Evolutionary conservation across 1,140 invertebrate genomes (phyloP).

Genomic region (Bacillus rossius): DNA sequence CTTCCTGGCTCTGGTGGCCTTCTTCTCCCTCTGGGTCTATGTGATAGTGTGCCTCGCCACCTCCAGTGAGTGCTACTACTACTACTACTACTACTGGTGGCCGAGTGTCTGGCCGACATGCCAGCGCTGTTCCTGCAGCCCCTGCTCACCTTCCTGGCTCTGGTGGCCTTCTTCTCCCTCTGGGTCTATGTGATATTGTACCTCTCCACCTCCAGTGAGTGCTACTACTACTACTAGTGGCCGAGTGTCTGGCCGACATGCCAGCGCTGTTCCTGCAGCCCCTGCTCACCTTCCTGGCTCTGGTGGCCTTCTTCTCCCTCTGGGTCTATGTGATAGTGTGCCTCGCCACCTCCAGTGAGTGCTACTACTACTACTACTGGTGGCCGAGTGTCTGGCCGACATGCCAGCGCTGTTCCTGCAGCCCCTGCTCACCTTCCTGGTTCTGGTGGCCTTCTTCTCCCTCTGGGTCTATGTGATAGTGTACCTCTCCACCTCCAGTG

Average conservation of each 20-base stretch:
- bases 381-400: no score
- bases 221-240: no score
- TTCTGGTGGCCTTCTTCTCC: slow-evolving; percentile 69
- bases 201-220: slow-evolving; percentile 65
- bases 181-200: slow-evolving; percentile 76
- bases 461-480: slow-evolving; percentile 81
- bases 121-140: slow-evolving; percentile 86
- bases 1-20: slow-evolving; percentile 68
- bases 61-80: slow-evolving; percentile 62
- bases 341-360: slow-evolving; percentile 65
- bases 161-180: slow-evolving; percentile 74
- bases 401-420: slow-evolving; percentile 84
- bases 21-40: slow-evolving; percentile 80
- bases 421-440: slow-evolving; percentile 78
- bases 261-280: slow-evolving; percentile 86
- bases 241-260: no score
- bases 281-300: slow-evolving; percentile 72
- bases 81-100: no score
- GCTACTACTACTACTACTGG: no score
- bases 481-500: slow-evolving; percentile 63
- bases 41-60: slow-evolving; percentile 68
- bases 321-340: slow-evolving; percentile 76
- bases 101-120: no score
- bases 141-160: slow-evolving; percentile 72
- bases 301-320: slow-evolving; percentile 74